Evolutionary conservation across 2,113 vertebrate genomes (phyloP).

Genomic region (Pterocles orientalis): DNA sequence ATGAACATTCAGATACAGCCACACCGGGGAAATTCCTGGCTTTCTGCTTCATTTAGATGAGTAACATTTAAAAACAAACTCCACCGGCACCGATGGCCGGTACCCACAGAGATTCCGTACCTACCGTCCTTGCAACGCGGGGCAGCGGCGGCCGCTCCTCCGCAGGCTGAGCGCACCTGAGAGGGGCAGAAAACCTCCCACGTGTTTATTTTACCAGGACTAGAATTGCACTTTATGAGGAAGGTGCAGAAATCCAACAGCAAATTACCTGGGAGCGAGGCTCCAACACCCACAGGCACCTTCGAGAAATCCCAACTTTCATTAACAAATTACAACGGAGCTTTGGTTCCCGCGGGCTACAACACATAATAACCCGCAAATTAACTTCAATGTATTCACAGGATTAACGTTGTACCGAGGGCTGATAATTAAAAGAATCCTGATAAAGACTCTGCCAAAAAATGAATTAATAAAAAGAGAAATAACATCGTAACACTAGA

Average conservation of each 20-base stretch:
- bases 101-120: neutral
- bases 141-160: neutral
- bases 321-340: neutral
- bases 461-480: constrained; percentile 7
- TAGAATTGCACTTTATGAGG: accelerated
- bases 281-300: neutral
- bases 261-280: neutral
- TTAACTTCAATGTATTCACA: neutral
- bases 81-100: neutral
- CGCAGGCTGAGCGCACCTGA: neutral
- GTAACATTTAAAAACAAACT: neutral
- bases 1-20: neutral
- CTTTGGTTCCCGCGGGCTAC: neutral
- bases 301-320: neutral
- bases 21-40: neutral
- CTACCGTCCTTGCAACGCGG: neutral
- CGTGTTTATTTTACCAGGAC: neutral
- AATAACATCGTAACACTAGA: neutral
- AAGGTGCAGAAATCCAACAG: neutral
- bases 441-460: constrained; percentile 18
- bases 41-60: constrained; percentile 28
- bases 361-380: neutral
- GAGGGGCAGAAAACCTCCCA: neutral
- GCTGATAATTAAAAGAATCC: constrained; percentile 29
- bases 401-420: neutral